Percentiles rank a stretch among this genome's conserved stretches.
Conservation (phyloP, 1,140 invertebrate genomes). For the Ooceraea biroi region DNA sequence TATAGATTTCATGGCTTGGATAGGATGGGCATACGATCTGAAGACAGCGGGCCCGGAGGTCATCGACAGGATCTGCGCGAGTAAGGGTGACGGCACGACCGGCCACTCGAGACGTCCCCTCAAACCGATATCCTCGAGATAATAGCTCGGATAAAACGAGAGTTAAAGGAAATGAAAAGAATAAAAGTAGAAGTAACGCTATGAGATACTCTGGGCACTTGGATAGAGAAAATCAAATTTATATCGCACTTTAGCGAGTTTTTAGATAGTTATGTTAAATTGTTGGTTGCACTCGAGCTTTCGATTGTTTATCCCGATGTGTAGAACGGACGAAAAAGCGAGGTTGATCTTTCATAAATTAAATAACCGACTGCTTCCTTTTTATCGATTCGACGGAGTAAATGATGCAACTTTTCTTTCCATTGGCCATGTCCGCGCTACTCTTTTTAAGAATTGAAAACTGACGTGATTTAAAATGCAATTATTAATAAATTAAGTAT, state of each 20-base stretch:
- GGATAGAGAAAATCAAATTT: background rate
- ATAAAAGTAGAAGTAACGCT: background rate
- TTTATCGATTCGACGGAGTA: background rate
- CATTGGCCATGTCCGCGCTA: too few relatives aligned
- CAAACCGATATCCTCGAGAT: too few relatives aligned
- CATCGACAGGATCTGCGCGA: constrained; percentile 72
- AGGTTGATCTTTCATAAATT: constrained; percentile 3
- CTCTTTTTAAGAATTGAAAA: constrained; percentile 1
- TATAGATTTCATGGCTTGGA: constrained; percentile 87
- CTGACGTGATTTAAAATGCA: background rate
- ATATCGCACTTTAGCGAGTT: background rate
- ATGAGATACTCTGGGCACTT: background rate
- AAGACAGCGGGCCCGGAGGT: constrained; percentile 78
- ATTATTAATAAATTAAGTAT: constrained; percentile 10
- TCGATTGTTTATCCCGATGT: background rate
- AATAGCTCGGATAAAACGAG: too few relatives aligned
- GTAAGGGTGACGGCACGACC: constrained; percentile 80
- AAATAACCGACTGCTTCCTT: background rate
- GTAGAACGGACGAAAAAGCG: background rate
- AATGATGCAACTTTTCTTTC: background rate
- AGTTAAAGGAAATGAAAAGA: background rate
- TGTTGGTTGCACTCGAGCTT: background rate
- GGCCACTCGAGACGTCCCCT: too few relatives aligned
- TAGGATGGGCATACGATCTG: constrained; percentile 88
- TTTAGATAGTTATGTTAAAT: background rate